Evolutionary conservation across 2,797 vertebrate species (phyloP).

Genomic region (Tiaroga cobitis): DNA sequence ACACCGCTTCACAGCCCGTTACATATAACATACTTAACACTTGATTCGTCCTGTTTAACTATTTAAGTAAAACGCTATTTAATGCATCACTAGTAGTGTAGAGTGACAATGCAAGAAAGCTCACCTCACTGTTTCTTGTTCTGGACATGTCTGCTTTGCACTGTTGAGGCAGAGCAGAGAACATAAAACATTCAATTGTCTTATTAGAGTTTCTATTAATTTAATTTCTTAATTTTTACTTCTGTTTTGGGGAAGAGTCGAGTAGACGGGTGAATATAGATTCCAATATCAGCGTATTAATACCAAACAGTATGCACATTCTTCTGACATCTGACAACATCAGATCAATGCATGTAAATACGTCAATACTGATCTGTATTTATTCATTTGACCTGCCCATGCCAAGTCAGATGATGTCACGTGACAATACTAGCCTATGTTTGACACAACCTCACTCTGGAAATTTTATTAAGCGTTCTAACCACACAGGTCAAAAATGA

Average conservation of each 20-base stretch:
- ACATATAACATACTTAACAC: no score
- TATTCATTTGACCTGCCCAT: conserved; percentile 35
- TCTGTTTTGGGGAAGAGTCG: neutral
- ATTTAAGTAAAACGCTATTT: neutral
- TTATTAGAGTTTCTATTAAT: neutral
- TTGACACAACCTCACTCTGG: conserved; percentile 35
- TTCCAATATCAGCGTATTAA: neutral
- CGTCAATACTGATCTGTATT: conserved; percentile 21
- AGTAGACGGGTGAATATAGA: neutral
- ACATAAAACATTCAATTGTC: neutral
- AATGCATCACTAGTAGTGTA: no score
- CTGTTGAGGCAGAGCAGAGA: conserved; percentile 50
- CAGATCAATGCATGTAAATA: neutral
- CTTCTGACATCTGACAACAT: neutral
- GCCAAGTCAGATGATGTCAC: conserved; percentile 66
- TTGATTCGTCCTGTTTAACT: no score
- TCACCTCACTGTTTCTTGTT: conserved; percentile 63
- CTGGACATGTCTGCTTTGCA: conserved; percentile 62
- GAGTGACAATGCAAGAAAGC: conserved; percentile 8
- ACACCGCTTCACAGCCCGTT: no score
- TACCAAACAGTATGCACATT: neutral
- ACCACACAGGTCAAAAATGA: neutral
- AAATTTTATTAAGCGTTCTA: conserved; percentile 48
- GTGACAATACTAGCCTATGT: conserved; percentile 61
- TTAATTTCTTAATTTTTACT: neutral